These are phyloP conservation scores for Saturnia pavonia DNA, from an alignment of 2,888 invertebrate species.

Conservation along the genomic window DNA sequence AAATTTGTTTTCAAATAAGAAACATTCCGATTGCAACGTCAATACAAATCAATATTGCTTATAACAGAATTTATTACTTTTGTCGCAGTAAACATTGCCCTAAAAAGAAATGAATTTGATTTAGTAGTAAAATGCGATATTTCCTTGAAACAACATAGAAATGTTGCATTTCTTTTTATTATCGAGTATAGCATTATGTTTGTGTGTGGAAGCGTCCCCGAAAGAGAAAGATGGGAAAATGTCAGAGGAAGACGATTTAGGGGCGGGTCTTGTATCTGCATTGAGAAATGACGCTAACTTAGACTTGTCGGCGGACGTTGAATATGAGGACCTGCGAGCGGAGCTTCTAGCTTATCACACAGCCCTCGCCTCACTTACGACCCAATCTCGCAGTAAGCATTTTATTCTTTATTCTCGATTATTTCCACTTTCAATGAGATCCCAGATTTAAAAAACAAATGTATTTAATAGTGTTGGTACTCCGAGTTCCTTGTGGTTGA, in stretches of 20 bases:
- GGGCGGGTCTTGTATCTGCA: conserved; percentile 43
- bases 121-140: conserved; percentile 35
- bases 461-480: background rate
- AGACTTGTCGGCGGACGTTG: conserved; percentile 66
- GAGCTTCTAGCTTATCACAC: conserved; percentile 69
- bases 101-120: conserved; percentile 30
- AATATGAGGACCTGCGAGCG: conserved; percentile 72
- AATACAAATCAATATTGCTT: conserved; percentile 40
- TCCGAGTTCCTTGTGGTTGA: background rate
- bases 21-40: conserved; percentile 41
- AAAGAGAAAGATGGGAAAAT: conserved; percentile 25
- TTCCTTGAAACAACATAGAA: conserved; percentile 36
- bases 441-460: background rate
- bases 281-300: conserved; percentile 60
- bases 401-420: conserved; percentile 21
- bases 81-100: conserved; percentile 53
- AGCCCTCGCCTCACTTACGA: conserved; percentile 53
- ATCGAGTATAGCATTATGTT: conserved; percentile 39
- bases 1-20: background rate
- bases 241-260: conserved; percentile 40
- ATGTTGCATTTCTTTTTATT: conserved; percentile 50
- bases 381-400: conserved; percentile 45
- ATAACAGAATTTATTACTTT: conserved; percentile 63
- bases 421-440: background rate
- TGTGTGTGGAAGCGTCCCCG: conserved; percentile 24